These are phyloP conservation scores for Hylaeus anthracinus DNA, from an alignment of 1,140 invertebrate genomes.

Conservation along the genomic window DNA sequence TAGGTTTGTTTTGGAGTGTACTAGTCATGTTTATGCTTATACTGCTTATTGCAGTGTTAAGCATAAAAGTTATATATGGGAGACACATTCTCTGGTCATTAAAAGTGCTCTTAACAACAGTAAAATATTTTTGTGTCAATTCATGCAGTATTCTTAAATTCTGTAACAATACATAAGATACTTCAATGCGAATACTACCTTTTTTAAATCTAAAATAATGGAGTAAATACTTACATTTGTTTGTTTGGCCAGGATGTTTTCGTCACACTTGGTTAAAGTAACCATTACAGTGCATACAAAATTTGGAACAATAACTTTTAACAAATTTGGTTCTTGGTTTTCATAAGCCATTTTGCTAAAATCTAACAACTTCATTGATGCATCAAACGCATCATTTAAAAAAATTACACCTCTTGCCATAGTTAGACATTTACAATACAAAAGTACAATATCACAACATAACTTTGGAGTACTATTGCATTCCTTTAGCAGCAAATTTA, in stretches of 20 bases:
- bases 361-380: conserved; percentile 50
- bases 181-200: not conserved
- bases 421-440: conserved; percentile 55
- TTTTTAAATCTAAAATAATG: not conserved
- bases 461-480: conserved; percentile 56
- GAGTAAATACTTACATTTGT: conserved; percentile 51
- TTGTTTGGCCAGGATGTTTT: conserved; percentile 33
- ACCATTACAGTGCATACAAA: conserved; percentile 56
- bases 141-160: conserved; percentile 43
- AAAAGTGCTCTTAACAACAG: conserved; percentile 11
- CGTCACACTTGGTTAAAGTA: conserved; percentile 40
- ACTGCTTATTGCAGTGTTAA: conserved; percentile 57
- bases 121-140: conserved; percentile 54
- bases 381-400: conserved; percentile 49
- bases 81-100: conserved; percentile 8
- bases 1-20: not conserved
- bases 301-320: conserved; percentile 49
- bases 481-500: conserved; percentile 47
- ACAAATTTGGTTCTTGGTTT: conserved; percentile 51
- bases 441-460: conserved; percentile 60
- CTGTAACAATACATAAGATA: conserved; percentile 51
- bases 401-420: conserved; percentile 54
- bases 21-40: conserved; percentile 54
- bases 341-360: conserved; percentile 55
- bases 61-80: conserved; percentile 54